Base-by-base conservation (phyloP, 2,888 invertebrate species). In the Fragum fragum region DNA sequence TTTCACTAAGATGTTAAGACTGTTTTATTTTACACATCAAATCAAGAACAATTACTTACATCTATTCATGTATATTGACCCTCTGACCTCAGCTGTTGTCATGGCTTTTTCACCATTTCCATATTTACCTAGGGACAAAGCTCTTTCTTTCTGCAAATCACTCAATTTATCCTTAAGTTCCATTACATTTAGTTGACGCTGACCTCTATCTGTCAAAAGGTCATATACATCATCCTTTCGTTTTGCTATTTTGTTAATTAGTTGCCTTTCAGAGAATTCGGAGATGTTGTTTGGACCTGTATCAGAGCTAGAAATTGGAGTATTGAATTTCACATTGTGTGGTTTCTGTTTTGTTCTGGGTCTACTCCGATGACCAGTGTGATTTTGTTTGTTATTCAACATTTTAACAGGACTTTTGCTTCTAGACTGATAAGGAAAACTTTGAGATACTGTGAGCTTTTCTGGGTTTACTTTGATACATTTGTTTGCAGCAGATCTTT, bases 221-320 rank as follows among this genome's bases (percentile, higher is more conserved):
- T 85, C 78, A 70, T 80, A 85, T n/a, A 85, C 82, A 78, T 79
- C 85, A 73, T 85, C 80, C 18, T 72, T 75, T 18, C 73, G 73
- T 26, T 18, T 21, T 2, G 66, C 21, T n/a, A 66, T 66, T 42
- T 39, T 66, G 11, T 66, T 66, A 1, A 66, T 66, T 6, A 66
- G 66, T n/a, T 42, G 42, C 32, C 66, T 42, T 66, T 66, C 66
- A 5, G 66, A 66, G 21, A 42, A 66, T 23, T 66, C 66, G 2
- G 66, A 66, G 26, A 66, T 11, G 23, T 11, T 42, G 21, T 26
- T 36, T 39, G 14, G 42, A 0, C 42, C n/a, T 21, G 26, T 18
- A 1, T 66, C 66, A 42, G 7, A 9, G 36, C 23, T 39, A 23
- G 16, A 36, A 18, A 23, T 5, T 9, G 42, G 66, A 21, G 66